These are phyloP conservation scores for Peromyscus nudipes DNA, from an alignment of 2,797 vertebrate species.

Conservation along the genomic window DNA sequence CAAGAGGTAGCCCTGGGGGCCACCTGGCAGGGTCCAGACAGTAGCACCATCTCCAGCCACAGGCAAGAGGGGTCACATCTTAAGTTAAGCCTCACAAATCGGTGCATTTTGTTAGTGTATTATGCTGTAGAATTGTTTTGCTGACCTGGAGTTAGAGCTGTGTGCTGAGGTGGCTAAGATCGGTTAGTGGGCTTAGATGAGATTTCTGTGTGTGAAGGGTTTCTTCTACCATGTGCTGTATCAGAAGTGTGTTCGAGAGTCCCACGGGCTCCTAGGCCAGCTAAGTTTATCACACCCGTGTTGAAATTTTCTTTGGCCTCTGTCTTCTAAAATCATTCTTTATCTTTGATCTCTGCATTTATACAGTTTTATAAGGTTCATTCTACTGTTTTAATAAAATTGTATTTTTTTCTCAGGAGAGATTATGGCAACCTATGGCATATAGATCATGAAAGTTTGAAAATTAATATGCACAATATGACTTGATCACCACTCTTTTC, in stretches of 20 bases:
- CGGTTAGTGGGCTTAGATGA: background rate
- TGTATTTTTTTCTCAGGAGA: constrained; percentile 15
- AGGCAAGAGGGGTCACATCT: background rate
- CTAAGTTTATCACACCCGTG: background rate
- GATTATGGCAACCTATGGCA: background rate
- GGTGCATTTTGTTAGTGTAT: background rate
- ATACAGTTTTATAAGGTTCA: background rate
- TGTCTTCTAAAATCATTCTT: background rate
- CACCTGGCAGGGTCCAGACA: background rate
- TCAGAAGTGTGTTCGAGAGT: background rate
- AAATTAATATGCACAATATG: background rate
- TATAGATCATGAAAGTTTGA: background rate
- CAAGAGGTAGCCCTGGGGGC: background rate
- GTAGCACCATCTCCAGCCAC: background rate
- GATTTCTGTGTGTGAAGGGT: background rate
- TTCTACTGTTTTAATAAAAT: constrained; percentile 17
- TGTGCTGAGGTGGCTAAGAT: background rate
- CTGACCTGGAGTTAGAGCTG: background rate
- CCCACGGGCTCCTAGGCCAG: background rate
- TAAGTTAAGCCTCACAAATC: constrained; percentile 32
- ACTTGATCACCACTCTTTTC: background rate
- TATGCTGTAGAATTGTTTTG: constrained; percentile 47
- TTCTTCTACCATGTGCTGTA: background rate
- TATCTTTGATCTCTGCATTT: constrained; percentile 36
- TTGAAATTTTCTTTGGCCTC: constrained; percentile 32